Percentiles rank a stretch among this genome's conserved stretches.
These are phyloP conservation scores for Cyprinella venusta DNA, from an alignment of 2,797 vertebrate species.

Conservation along the genomic window DNA sequence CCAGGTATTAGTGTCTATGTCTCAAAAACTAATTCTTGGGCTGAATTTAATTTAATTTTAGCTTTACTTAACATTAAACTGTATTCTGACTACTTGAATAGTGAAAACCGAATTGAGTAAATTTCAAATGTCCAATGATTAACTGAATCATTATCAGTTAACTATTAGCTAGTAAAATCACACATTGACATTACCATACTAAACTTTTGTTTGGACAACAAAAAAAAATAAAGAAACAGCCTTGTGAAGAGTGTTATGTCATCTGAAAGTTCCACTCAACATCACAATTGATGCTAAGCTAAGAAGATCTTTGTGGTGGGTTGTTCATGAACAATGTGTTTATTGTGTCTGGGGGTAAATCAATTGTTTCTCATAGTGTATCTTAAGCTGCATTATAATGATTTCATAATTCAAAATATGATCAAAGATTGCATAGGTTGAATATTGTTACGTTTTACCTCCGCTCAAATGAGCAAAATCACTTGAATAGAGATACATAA, in stretches of 20 bases:
- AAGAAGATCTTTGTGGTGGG: neutral
- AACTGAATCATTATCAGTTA: neutral
- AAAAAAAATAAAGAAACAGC: neutral
- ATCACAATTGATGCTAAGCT: neutral
- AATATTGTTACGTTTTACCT: neutral
- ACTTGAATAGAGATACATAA: neutral
- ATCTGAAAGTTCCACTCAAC: neutral
- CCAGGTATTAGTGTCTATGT: neutral
- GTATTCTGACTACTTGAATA: neutral
- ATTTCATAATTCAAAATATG: neutral
- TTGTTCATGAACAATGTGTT: neutral
- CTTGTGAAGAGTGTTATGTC: neutral
- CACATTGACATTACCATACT: neutral
- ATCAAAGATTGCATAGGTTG: neutral
- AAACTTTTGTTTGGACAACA: neutral
- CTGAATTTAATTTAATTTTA: neutral
- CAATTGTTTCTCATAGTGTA: neutral
- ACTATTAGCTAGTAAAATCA: neutral
- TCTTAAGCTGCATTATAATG: neutral
- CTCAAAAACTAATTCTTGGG: neutral
- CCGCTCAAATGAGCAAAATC: neutral
- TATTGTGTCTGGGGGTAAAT: neutral
- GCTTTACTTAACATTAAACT: conserved; percentile 9
- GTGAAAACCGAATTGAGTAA: neutral
- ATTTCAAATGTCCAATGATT: neutral